A percentile compares a stretch with the other conserved stretches of the same genome.
Conservation (phyloP, 2,888 invertebrate species). For the Orchesellides sinensis region DNA sequence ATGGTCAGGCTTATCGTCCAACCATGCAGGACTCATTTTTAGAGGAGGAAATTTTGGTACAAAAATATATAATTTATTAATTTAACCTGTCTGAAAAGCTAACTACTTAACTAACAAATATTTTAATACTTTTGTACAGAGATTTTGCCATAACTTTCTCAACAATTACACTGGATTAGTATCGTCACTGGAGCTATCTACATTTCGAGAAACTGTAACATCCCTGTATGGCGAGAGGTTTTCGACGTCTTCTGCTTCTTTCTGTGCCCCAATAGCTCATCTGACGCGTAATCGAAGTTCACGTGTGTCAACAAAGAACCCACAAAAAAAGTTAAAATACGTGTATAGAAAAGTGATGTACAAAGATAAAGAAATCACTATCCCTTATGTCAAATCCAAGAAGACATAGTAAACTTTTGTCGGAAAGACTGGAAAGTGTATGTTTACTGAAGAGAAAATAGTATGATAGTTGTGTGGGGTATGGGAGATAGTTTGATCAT, state of each 20-base stretch:
- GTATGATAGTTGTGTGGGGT: no score
- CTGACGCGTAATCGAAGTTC: no score
- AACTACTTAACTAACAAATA: neutral
- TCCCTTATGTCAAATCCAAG: no score
- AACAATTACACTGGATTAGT: conserved; percentile 45
- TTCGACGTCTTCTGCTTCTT: neutral
- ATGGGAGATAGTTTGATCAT: no score
- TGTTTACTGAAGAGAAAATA: no score
- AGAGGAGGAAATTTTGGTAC: conserved; percentile 57
- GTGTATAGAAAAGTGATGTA: conserved; percentile 40
- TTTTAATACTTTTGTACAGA: conserved; percentile 25
- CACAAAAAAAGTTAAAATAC: conserved; percentile 14
- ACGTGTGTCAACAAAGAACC: no score
- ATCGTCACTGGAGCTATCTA: conserved; percentile 14
- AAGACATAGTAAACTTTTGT: no score
- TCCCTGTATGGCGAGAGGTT: conserved; percentile 44
- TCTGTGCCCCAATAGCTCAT: no score
- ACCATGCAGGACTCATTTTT: conserved; percentile 36
- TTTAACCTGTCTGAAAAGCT: no score
- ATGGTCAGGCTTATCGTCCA: conserved; percentile 11
- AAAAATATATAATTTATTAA: neutral
- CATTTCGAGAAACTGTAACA: conserved; percentile 14
- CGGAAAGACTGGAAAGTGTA: no score
- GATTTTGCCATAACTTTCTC: conserved; percentile 48
- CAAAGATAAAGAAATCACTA: conserved; percentile 41